Conservation (phyloP, 2,113 vertebrate species). For the Chlorodrepanis virens region DNA sequence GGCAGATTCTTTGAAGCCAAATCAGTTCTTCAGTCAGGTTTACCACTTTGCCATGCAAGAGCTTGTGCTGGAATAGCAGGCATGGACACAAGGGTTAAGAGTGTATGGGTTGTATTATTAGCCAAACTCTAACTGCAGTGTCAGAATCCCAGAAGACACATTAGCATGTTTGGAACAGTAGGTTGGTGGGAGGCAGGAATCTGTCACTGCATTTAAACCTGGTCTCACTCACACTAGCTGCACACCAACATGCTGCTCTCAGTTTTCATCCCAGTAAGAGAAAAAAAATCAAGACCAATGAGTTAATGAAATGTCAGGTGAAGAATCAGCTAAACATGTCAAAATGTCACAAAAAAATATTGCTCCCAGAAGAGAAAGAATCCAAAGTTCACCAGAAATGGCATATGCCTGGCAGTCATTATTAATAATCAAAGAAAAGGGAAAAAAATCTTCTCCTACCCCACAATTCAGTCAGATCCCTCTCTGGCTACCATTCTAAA, state of each 20-base stretch:
- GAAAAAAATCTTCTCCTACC: background rate
- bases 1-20: background rate
- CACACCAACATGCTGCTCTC: background rate
- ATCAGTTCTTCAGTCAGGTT: background rate
- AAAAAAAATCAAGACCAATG: constrained; percentile 18
- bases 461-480: background rate
- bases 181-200: background rate
- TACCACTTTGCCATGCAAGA: background rate
- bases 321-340: constrained; percentile 43
- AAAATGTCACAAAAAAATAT: constrained; percentile 12
- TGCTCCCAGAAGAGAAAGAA: background rate
- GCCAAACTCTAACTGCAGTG: background rate
- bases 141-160: background rate
- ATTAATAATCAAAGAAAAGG: background rate
- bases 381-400: constrained; percentile 3
- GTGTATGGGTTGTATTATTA: background rate
- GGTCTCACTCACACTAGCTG: background rate
- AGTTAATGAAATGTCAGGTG: constrained; percentile 18
- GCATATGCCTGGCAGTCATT: background rate
- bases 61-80: background rate
- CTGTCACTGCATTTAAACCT: constrained; percentile 3
- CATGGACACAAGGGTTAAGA: background rate
- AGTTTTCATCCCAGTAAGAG: background rate
- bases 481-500: background rate
- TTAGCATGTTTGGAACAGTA: background rate